phyloP scores from a whole-genome alignment of 2,113 vertebrate species.

The Megalops atlanticus region DNA sequence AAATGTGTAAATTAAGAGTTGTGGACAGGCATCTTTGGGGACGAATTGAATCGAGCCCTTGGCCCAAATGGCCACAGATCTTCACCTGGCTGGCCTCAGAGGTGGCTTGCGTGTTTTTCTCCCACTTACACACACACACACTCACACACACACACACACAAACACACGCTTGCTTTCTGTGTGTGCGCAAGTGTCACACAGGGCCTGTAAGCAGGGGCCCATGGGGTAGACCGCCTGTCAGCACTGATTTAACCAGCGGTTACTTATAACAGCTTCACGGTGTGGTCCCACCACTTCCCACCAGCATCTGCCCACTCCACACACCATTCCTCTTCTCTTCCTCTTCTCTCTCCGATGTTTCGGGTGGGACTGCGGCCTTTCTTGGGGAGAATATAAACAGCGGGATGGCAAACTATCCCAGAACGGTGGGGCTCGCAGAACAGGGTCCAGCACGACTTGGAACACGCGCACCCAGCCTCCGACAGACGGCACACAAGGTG shows the following conservation, averaged over 20 bases:
- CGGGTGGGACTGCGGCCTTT: constrained; percentile 47
- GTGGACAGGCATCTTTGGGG: not conserved
- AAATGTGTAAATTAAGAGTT: not conserved
- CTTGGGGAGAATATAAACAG: constrained; percentile 56
- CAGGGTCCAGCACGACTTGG: not conserved
- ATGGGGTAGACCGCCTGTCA: constrained; percentile 57
- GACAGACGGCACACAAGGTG: not conserved
- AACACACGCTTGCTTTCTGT: no score
- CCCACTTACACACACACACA: not conserved
- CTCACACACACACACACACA: not conserved
- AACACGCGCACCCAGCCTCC: not conserved
- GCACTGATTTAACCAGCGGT: constrained; percentile 64
- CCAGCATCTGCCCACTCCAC: constrained; percentile 29
- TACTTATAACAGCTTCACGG: constrained; percentile 53
- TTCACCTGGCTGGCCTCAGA: not conserved
- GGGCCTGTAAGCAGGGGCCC: constrained; percentile 22
- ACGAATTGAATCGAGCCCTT: not conserved
- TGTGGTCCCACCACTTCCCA: constrained; percentile 49
- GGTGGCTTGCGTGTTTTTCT: not conserved
- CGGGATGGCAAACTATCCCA: constrained; percentile 36
- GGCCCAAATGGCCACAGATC: no score
- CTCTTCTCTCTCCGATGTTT: constrained; percentile 46
- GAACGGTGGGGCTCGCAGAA: not conserved
- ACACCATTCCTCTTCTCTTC: constrained; percentile 38
- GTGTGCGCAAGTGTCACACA: not conserved